Percentiles rank a stretch among this genome's conserved stretches.
These are phyloP conservation scores for Coelinius sp. DNA, from an alignment of 2,888 invertebrate species.

Conservation along the genomic window DNA sequence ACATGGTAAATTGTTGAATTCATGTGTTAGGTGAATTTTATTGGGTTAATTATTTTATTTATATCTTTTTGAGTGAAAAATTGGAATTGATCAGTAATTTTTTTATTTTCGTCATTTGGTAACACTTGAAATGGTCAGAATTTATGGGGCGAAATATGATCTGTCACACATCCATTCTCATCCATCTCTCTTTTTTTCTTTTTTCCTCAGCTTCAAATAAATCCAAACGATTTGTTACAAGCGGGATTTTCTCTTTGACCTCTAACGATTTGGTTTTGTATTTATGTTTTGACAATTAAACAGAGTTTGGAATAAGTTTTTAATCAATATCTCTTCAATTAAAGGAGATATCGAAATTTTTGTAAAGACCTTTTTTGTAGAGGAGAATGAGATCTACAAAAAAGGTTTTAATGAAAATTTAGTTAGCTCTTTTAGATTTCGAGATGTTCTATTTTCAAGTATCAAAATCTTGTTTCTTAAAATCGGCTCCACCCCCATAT, in stretches of 20 bases:
- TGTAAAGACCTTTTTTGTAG: too few species aligned
- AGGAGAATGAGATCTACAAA: too few species aligned
- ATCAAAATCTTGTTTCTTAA: not conserved
- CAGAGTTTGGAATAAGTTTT: slow-evolving; percentile 21
- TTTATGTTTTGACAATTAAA: not conserved
- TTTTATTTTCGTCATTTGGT: not conserved
- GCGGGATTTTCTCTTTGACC: not conserved
- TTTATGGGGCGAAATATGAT: slow-evolving; percentile 14
- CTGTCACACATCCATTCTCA: slow-evolving; percentile 7
- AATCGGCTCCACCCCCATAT: not conserved
- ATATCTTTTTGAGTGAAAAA: not conserved
- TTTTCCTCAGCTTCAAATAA: slow-evolving; percentile 28
- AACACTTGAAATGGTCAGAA: not conserved
- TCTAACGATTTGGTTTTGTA: not conserved
- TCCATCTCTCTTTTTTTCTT: slow-evolving; percentile 15
- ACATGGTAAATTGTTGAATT: not conserved
- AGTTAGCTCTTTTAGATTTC: too few species aligned
- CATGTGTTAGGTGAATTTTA: not conserved
- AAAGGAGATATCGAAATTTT: too few species aligned
- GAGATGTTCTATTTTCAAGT: too few species aligned
- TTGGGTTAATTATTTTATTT: not conserved
- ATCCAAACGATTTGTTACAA: slow-evolving; percentile 13
- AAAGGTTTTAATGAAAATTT: too few species aligned
- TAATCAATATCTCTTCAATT: not conserved
- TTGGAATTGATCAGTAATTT: not conserved